These are phyloP conservation scores for Sparidentex hasta DNA, from an alignment of 2,797 vertebrate species.

Conservation along the genomic window DNA sequence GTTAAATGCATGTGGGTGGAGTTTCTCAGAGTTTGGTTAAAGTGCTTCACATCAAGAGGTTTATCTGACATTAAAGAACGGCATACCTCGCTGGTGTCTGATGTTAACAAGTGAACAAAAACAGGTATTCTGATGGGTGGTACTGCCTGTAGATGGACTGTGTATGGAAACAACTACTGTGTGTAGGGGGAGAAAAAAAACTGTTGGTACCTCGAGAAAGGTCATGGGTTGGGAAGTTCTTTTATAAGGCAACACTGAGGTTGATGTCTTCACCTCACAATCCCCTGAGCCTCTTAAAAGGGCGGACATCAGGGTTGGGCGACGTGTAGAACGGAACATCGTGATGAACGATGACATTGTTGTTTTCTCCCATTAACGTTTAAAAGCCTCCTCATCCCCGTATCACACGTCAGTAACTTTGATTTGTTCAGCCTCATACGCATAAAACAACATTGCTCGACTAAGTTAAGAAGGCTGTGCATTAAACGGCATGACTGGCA, in stretches of 20 bases:
- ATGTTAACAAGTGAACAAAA: constrained; percentile 21
- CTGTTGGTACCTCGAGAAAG: background rate
- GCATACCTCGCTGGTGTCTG: constrained; percentile 8
- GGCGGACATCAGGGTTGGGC: no score
- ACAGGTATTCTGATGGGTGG: background rate
- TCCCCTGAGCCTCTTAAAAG: background rate
- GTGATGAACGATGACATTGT: no score
- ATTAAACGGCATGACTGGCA: no score
- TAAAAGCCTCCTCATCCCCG: no score
- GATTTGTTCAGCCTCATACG: no score
- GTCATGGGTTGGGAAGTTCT: background rate
- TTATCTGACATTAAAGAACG: constrained; percentile 27
- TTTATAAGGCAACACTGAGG: background rate
- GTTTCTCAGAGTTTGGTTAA: constrained; percentile 42
- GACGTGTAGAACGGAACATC: no score
- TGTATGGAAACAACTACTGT: background rate
- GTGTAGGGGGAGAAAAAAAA: background rate
- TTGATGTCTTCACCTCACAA: background rate
- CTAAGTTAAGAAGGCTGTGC: no score
- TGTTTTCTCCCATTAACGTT: no score
- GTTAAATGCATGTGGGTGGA: constrained; percentile 56
- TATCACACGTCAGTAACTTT: no score
- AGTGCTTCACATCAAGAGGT: constrained; percentile 37
- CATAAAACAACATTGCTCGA: no score
- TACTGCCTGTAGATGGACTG: constrained; percentile 4